Evolutionary conservation across 1,140 invertebrate species (phyloP), one percentile per base, ranked within the genome.

Genomic region (Hyposmocoma kahamanoa): DNA sequence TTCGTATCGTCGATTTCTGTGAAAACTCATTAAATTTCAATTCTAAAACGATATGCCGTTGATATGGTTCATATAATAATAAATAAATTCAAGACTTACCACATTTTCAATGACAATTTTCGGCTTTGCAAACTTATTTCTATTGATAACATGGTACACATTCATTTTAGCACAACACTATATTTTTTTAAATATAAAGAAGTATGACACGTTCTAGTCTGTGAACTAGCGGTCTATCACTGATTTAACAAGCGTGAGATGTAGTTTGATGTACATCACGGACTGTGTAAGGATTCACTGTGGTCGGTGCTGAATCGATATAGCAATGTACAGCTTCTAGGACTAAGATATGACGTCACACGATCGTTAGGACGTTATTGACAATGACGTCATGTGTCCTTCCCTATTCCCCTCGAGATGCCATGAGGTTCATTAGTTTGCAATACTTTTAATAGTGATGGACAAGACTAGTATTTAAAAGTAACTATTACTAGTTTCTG

Each of bases 61-160:
- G n/a, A n/a, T n/a, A n/a, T n/a, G n/a, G n/a, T n/a, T n/a, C n/a
- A n/a, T n/a, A n/a, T 20, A 28, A 28, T 2, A 22, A 44, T 38
- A 26, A 20, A 51, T 45, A 18, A 42, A 44, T 41, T 30, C 28
- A n/a, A n/a, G n/a, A 36, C 32, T 36, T 8, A 36, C 32, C 32
- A 6, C 28, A 30, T 36, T 36, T 17, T 36, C 32, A 17, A 36
- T 36, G 32, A 36, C 32, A 53, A 59, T 62, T 72, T 28, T 65
- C 32, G 32, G 66, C 50, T 59, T 64, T 30, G 69, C 53, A 6
- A 65, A 53, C 36, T 67, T 69, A 19, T 53, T 70, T 28, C 73
- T 56, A 15, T 51, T 57, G 17, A 82, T 69, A 0, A 66, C 71
- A 13, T 79, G 75, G 46, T 74, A 72, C 21, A 82, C 70, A 47